These are phyloP conservation scores for Maylandia zebra DNA, from an alignment of 2,113 vertebrate genomes.

Conservation along the genomic window DNA sequence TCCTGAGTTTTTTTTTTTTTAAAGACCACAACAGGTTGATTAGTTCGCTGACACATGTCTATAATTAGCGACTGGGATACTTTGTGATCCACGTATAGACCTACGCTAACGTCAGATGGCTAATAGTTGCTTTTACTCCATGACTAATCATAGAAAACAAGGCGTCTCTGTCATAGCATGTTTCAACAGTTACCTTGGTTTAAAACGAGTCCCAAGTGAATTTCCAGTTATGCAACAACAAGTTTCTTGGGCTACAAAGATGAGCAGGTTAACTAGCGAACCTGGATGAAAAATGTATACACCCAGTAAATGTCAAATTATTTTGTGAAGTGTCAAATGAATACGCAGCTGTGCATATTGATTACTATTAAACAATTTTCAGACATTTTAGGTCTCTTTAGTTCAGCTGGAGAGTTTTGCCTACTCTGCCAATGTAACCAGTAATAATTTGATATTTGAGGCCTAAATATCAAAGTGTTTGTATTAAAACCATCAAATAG, in stretches of 20 bases:
- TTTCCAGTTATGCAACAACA: not conserved
- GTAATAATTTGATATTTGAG: not conserved
- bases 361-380: not conserved
- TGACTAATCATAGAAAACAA: not conserved
- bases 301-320: not conserved
- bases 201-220: not conserved
- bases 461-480: not conserved
- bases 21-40: slow-evolving; percentile 3
- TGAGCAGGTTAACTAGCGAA: not conserved
- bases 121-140: not conserved
- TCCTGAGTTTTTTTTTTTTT: not conserved
- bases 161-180: not conserved
- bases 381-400: not conserved
- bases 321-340: not conserved
- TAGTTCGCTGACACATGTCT: not conserved
- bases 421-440: not conserved
- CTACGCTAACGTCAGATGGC: not conserved
- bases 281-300: not conserved
- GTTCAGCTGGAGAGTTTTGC: not conserved
- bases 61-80: not conserved
- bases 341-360: not conserved
- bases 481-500: not conserved
- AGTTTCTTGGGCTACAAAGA: not conserved
- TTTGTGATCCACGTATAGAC: not conserved
- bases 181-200: not conserved